phyloP scores from a whole-genome alignment of 2,797 vertebrate genomes.

The Anguilla marmorata region DNA sequence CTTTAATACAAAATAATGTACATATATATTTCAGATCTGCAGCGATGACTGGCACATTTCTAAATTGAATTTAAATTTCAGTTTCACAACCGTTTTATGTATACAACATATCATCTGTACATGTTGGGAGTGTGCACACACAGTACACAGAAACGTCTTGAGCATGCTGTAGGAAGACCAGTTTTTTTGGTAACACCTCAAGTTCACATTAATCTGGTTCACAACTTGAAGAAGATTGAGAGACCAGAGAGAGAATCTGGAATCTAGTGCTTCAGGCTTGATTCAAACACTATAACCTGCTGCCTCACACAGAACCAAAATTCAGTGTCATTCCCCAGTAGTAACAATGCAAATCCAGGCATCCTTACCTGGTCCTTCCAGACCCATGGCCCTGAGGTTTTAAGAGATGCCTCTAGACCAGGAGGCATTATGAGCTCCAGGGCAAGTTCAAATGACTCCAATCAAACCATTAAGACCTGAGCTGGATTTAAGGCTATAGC shows the following conservation, averaged over 20 bases:
- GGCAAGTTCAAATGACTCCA: neutral
- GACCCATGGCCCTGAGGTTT: neutral
- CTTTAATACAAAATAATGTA: conserved; percentile 1
- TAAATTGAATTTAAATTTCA: conserved; percentile 12
- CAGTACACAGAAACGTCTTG: neutral
- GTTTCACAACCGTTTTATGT: neutral
- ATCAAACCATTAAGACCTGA: neutral
- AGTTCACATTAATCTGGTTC: neutral
- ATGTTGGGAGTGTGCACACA: neutral
- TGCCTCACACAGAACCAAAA: neutral
- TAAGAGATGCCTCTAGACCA: neutral
- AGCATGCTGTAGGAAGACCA: neutral
- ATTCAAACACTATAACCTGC: conserved; percentile 3
- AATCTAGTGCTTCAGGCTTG: neutral
- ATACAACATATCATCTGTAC: neutral
- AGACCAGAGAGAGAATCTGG: neutral
- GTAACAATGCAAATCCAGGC: neutral
- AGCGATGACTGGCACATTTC: conserved; percentile 12
- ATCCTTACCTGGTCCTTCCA: neutral
- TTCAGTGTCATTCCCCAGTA: neutral
- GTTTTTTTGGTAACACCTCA: neutral
- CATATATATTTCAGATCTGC: conserved; percentile 5
- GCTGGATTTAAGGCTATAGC: neutral
- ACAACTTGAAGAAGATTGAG: neutral
- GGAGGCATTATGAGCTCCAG: neutral